Base-by-base conservation (phyloP, 2,113 vertebrate species). In the Seriola quinqueradiata region DNA sequence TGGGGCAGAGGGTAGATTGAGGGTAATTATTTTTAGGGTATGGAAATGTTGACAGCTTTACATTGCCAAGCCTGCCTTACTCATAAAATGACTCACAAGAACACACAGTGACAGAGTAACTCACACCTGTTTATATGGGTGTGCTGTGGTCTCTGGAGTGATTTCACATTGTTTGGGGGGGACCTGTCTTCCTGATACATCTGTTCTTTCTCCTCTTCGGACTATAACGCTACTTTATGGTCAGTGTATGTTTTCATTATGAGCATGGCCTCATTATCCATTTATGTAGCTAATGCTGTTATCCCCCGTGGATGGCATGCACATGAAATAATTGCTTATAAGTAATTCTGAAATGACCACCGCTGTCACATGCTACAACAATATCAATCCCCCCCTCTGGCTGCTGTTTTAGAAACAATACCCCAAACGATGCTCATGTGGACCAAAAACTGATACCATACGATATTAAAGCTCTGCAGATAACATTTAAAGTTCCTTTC, bases 21-120 rank as follows among this genome's bases (percentile, higher is more conserved):
- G 85, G 92, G 87, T 92, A 92, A 95, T 90, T 92, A 88, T 90
- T 92, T 88, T 90, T 87, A 92, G 85, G 84, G 58, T 88, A 82
- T 81, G 79, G 86, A 84, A 89, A 91, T 84, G 85, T 87, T 81
- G 77, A 91, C 75, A 71, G 77, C 77, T 87, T 86, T 83, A 92
- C 68, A 80, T 85, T 42, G 78, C 83, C 44, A 8, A 54, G 59
- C 1, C 55, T 78, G 68, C 44, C 82, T 77, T 71, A 59, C 73
- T 83, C 44, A 13, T 73, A 16, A 48, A 85, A 73, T 19, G 40
- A 59, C 71, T 82, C 70, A 48, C 69, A 40, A n/a, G 60, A 78
- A 63, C 44, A 70, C 72, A 81, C 28, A 58, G 84, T 48, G 65
- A 78, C 76, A 74, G 55, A 66, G 81, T 79, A 77, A 87, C 66